phyloP scores from a whole-genome alignment of 2,797 vertebrate genomes.

The Xenopus petersii region DNA sequence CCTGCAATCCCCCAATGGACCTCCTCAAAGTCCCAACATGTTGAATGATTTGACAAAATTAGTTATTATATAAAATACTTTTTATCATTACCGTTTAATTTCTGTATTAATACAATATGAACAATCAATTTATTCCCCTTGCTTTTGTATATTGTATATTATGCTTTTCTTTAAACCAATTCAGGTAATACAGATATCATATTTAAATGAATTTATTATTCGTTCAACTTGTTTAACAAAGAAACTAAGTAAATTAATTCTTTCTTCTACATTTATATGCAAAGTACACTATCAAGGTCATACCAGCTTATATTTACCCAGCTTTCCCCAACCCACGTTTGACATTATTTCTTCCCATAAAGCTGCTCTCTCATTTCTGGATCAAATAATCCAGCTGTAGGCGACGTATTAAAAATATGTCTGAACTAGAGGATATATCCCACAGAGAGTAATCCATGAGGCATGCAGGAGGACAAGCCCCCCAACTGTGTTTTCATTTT shows the following conservation, averaged over 20 bases:
- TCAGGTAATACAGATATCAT: no score
- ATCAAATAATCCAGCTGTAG: slow-evolving; percentile 63
- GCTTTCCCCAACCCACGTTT: slow-evolving; percentile 14
- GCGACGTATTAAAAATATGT: slow-evolving; percentile 68
- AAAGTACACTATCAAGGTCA: slow-evolving; percentile 20
- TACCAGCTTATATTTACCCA: slow-evolving; percentile 12
- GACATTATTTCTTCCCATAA: slow-evolving; percentile 31
- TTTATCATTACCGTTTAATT: no score
- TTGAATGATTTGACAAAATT: no score
- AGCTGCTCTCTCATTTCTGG: slow-evolving; percentile 36
- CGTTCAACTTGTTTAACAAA: no score
- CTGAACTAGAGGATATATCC: slow-evolving; percentile 70
- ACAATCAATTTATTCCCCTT: no score
- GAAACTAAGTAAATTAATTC: not conserved
- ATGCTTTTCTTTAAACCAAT: no score
- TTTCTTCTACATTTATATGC: not conserved
- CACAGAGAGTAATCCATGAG: slow-evolving; percentile 77
- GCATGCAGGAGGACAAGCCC: slow-evolving; percentile 63
- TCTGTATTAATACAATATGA: no score
- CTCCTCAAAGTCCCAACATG: no score
- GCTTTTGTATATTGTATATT: no score
- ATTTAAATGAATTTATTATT: no score
- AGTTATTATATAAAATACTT: no score
- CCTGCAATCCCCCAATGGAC: no score
- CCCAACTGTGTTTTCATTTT: slow-evolving; percentile 53